Conservation (phyloP, 2,797 vertebrate species). For the Buphagus erythrorhynchus region DNA sequence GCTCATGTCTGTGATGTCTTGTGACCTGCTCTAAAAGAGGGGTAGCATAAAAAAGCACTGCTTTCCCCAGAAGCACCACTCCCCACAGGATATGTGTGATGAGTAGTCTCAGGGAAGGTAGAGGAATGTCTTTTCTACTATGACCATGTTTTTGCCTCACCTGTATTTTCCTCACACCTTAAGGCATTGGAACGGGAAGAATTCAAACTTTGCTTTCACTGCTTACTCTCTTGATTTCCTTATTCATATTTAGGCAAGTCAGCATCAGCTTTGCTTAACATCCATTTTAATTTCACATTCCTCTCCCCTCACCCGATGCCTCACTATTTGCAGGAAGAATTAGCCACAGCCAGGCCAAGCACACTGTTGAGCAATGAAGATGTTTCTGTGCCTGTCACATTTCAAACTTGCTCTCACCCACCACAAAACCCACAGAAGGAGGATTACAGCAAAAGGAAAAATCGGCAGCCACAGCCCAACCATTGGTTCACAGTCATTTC, state of each 20-base stretch:
- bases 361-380: background rate
- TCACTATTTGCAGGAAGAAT: background rate
- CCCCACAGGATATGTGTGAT: background rate
- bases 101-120: background rate
- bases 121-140: background rate
- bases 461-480: accelerated
- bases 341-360: background rate
- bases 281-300: background rate
- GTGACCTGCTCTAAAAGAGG: background rate
- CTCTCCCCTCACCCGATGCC: background rate
- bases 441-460: background rate
- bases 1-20: background rate
- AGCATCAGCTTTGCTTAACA: background rate
- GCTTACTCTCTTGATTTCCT: background rate
- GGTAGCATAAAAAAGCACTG: background rate
- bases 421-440: background rate
- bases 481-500: background rate
- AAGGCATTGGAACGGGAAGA: background rate
- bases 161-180: background rate
- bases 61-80: background rate
- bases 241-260: background rate
- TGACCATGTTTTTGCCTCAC: background rate
- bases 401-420: background rate
- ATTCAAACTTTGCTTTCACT: background rate
- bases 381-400: background rate